These are phyloP conservation scores for Dipus sagitta DNA, from an alignment of 2,797 vertebrate species.

Conservation along the genomic window DNA sequence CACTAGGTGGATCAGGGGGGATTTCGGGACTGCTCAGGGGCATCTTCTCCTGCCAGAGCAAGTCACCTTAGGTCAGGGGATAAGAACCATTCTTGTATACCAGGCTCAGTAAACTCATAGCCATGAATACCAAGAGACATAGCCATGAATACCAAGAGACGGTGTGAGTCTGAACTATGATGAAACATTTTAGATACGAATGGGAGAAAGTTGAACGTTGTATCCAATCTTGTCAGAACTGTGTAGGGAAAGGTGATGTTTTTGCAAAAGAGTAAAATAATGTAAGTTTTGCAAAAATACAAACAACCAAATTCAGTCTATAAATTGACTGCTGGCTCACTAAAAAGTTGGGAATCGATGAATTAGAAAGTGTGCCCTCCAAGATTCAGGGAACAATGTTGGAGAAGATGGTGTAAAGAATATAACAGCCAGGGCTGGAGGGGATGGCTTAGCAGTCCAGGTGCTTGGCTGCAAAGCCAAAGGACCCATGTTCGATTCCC, in stretches of 20 bases:
- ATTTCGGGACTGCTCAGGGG: background rate
- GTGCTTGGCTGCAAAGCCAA: no score
- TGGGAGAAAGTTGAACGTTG: background rate
- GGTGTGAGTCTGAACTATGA: background rate
- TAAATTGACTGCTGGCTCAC: background rate
- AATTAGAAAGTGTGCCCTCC: background rate
- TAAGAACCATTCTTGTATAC: conserved; percentile 15
- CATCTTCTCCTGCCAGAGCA: background rate
- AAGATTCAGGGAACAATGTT: no score
- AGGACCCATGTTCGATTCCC: no score
- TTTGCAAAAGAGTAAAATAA: conserved; percentile 36
- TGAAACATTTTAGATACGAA: background rate
- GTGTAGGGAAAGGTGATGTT: background rate
- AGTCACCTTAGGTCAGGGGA: background rate
- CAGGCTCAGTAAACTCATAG: background rate
- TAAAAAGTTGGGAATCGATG: background rate
- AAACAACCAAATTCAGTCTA: background rate
- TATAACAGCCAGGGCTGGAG: no score
- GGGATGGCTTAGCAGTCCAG: no score
- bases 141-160: background rate
- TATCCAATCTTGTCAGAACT: conserved; percentile 6
- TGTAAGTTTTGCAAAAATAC: conserved; percentile 37
- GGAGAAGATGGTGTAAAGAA: no score
- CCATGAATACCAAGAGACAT: background rate
- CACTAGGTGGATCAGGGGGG: background rate